These are phyloP conservation scores for Poeciliopsis prolifica DNA, from an alignment of 2,113 vertebrate genomes.

Conservation along the genomic window DNA sequence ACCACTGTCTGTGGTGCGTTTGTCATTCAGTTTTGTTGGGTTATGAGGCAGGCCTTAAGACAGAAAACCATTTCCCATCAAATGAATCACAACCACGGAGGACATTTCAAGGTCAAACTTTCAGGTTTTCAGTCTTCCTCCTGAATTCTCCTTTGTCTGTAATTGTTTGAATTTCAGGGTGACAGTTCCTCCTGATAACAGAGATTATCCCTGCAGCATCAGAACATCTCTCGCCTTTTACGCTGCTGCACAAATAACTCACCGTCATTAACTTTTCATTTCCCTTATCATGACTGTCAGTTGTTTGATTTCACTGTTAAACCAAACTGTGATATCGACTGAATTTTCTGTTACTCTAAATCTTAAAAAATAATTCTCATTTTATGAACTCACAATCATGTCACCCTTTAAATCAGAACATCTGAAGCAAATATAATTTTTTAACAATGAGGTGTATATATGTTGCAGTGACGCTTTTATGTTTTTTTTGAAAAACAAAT, in stretches of 20 bases:
- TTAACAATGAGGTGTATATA: no score
- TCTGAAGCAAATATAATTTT: no score
- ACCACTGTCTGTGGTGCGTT: slow-evolving; percentile 8
- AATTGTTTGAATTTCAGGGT: slow-evolving; percentile 32
- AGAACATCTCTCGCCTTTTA: slow-evolving; percentile 38
- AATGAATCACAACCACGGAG: slow-evolving; percentile 9
- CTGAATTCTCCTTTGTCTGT: slow-evolving; percentile 25
- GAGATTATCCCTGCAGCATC: slow-evolving; percentile 29
- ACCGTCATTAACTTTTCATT: not conserved
- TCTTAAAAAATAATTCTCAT: no score
- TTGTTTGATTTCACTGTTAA: not conserved
- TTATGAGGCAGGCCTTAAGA: slow-evolving; percentile 20
- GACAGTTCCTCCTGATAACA: slow-evolving; percentile 45
- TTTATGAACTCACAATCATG: no score
- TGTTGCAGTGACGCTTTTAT: no score
- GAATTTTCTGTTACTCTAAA: no score
- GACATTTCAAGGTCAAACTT: slow-evolving; percentile 44
- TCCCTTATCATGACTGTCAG: not conserved
- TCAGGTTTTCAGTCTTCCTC: slow-evolving; percentile 24
- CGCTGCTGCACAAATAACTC: slow-evolving; percentile 24
- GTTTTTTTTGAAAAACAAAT: no score
- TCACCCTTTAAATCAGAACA: no score
- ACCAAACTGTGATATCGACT: no score
- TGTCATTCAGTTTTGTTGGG: slow-evolving; percentile 29
- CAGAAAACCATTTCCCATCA: slow-evolving; percentile 12